Conservation (phyloP, 2,797 vertebrate genomes). For the Pangasius djambal region DNA sequence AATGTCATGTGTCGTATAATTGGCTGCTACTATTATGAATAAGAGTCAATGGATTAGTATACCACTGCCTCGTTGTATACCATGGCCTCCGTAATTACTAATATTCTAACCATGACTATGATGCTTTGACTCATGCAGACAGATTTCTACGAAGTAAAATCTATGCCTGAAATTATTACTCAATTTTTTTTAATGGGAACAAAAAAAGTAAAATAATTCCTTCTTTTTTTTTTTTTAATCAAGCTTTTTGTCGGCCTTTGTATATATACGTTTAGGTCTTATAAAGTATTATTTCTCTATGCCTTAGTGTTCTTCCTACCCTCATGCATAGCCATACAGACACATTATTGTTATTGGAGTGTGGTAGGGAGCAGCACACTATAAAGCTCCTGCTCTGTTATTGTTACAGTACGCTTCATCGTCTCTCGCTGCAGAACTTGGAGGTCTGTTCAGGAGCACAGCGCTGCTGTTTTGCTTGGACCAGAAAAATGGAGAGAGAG, state of each 20-base stretch:
- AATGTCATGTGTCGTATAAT: background rate
- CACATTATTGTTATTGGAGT: conserved; percentile 27
- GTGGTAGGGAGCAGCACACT: conserved; percentile 28
- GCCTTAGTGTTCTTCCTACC: background rate
- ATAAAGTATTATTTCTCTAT: background rate
- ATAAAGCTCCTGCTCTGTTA: conserved; percentile 43
- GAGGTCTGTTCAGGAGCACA: conserved; percentile 49
- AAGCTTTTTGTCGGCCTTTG: background rate
- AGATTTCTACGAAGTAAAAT: background rate
- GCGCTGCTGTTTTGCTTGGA: conserved; percentile 51
- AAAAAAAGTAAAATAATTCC: background rate
- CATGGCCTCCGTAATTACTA: background rate
- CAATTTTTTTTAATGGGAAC: background rate
- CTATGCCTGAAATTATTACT: background rate
- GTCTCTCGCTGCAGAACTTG: conserved; percentile 37
- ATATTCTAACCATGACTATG: background rate
- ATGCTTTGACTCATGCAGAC: background rate
- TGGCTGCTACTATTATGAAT: background rate
- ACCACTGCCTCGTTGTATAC: background rate
- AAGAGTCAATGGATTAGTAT: background rate
- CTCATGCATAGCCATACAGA: background rate
- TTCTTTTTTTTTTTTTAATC: background rate
- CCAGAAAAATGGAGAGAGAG: conserved; percentile 8
- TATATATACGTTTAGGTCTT: background rate
- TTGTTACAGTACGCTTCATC: conserved; percentile 51